Evolutionary conservation across 2,113 vertebrate species (phyloP).

Genomic region (Scomber scombrus): DNA sequence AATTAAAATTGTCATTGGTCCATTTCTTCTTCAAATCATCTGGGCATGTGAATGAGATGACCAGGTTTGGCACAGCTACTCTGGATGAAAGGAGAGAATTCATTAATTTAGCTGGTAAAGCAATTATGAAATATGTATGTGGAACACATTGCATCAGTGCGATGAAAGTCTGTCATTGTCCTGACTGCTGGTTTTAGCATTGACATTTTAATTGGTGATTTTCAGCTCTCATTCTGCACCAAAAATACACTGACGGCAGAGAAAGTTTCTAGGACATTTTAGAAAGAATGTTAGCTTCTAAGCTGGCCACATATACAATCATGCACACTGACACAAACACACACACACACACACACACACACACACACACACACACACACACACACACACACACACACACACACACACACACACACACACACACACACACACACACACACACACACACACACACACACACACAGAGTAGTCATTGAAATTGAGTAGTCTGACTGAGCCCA

Average conservation of each 20-base stretch:
- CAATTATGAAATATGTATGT: constrained; percentile 78
- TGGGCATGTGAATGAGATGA: constrained; percentile 39
- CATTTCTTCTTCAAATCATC: constrained; percentile 21
- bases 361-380: constrained; percentile 23
- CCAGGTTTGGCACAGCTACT: constrained; percentile 57
- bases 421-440: constrained; percentile 23
- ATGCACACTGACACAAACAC: constrained; percentile 41
- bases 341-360: constrained; percentile 27
- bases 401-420: constrained; percentile 31
- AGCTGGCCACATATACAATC: constrained; percentile 74
- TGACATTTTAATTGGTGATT: constrained; percentile 84
- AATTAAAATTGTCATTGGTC: constrained; percentile 50
- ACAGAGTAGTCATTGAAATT: constrained; percentile 76
- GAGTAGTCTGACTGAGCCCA: constrained; percentile 80
- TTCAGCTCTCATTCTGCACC: constrained; percentile 72
- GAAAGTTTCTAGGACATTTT: constrained; percentile 80
- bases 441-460: constrained; percentile 39
- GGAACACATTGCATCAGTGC: constrained; percentile 60
- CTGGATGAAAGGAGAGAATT: constrained; percentile 56
- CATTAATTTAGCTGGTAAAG: constrained; percentile 73
- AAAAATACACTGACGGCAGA: constrained; percentile 66
- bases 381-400: constrained; percentile 39
- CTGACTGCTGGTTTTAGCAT: constrained; percentile 71
- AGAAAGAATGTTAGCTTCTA: constrained; percentile 67
- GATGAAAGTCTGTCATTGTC: constrained; percentile 80